A percentile compares a stretch with the other conserved stretches of the same genome.
phyloP scores from a whole-genome alignment of 2,797 vertebrate genomes.

The Artibeus jamaicensis region DNA sequence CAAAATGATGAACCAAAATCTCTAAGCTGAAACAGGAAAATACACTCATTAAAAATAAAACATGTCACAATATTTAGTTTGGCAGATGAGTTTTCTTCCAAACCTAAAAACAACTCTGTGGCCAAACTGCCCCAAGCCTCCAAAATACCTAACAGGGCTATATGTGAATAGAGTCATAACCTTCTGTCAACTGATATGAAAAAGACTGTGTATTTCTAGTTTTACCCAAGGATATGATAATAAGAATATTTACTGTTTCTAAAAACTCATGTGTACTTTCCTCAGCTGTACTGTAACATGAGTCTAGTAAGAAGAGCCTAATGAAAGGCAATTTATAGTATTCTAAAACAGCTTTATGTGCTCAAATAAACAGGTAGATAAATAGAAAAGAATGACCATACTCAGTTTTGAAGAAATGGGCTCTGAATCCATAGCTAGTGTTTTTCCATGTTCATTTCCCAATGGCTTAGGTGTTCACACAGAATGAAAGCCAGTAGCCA shows the following conservation, averaged over 20 bases:
- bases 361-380: background rate
- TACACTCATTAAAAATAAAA: conserved; percentile 60
- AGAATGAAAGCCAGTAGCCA: background rate
- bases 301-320: background rate
- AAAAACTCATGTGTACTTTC: background rate
- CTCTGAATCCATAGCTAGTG: background rate
- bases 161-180: background rate
- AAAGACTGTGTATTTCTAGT: background rate
- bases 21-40: conserved; percentile 57
- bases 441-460: background rate
- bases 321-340: background rate
- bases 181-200: background rate
- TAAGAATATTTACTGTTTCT: background rate
- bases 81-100: conserved; percentile 3
- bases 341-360: background rate
- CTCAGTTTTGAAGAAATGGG: background rate
- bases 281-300: background rate
- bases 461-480: background rate
- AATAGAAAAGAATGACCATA: background rate
- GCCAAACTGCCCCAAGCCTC: conserved; percentile 5
- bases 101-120: conserved; percentile 3
- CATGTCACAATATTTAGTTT: conserved; percentile 46
- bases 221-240: background rate
- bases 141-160: background rate
- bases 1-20: conserved; percentile 58